These are phyloP conservation scores for Apis cerana DNA, from an alignment of 1,140 invertebrate species.

Conservation along the genomic window DNA sequence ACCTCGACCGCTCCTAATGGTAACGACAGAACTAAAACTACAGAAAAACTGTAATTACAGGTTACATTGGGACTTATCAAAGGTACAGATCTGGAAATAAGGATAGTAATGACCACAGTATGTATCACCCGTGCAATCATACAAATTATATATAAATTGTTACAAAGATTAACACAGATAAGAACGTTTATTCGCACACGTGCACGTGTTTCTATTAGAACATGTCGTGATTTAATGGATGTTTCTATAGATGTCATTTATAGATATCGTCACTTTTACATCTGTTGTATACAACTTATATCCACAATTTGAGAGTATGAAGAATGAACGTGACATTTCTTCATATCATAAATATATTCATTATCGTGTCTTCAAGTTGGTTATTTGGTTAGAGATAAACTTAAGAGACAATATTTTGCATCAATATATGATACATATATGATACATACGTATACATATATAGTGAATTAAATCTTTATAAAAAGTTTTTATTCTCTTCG, in stretches of 20 bases:
- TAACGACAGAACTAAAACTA: conserved; percentile 18
- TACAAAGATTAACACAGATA: conserved; percentile 25
- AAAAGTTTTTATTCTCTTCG: no score
- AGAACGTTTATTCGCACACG: neutral
- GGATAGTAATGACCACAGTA: conserved; percentile 11
- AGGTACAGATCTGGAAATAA: conserved; percentile 28
- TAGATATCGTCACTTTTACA: neutral
- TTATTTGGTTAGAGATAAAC: neutral
- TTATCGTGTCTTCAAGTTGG: neutral
- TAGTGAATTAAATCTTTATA: no score
- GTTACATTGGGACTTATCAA: conserved; percentile 44
- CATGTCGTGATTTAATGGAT: conserved; percentile 29
- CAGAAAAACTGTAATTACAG: conserved; percentile 2
- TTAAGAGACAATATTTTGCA: no score
- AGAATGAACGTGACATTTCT: neutral
- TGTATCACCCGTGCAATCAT: neutral
- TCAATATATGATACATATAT: no score
- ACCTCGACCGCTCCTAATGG: neutral
- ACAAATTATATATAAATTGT: conserved; percentile 19
- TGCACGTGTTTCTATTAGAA: conserved; percentile 2
- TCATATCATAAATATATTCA: neutral
- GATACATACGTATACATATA: no score
- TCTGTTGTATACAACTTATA: neutral
- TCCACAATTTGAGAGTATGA: neutral
- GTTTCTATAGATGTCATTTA: neutral